Evolutionary conservation across 2,888 invertebrate genomes (phyloP).

Genomic region (Byasa hedistus): DNA sequence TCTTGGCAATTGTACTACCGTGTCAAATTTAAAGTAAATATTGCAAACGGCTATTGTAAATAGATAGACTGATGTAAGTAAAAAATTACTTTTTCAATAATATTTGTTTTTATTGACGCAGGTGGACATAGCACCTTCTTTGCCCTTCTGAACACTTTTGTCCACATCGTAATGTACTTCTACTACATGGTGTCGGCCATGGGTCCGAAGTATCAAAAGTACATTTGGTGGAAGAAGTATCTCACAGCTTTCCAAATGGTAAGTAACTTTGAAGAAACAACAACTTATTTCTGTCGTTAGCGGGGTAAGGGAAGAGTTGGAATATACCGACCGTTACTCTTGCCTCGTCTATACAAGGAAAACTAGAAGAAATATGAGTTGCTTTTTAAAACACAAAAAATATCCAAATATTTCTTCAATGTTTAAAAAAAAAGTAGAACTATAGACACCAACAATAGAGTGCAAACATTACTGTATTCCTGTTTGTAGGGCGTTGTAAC

Average conservation of each 20-base stretch:
- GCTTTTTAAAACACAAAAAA: too few species aligned
- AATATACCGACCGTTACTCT: too few species aligned
- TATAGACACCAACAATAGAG: too few species aligned
- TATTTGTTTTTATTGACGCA: conserved; percentile 52
- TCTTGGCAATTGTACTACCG: background rate
- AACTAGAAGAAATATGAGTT: too few species aligned
- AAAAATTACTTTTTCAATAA: background rate
- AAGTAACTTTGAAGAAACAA: conserved; percentile 42
- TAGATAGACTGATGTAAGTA: conserved; percentile 9
- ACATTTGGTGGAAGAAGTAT: conserved; percentile 98
- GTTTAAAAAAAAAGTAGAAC: too few species aligned
- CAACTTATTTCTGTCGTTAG: background rate
- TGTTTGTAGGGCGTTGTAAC: too few species aligned
- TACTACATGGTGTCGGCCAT: conserved; percentile 97
- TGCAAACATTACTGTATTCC: too few species aligned
- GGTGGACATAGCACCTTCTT: conserved; percentile 99
- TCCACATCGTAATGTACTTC: conserved; percentile 98
- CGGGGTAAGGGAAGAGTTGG: too few species aligned
- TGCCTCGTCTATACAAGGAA: too few species aligned
- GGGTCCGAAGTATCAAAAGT: conserved; percentile 95
- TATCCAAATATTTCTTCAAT: too few species aligned
- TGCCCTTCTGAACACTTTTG: conserved; percentile 94
- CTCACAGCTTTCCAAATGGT: conserved; percentile 97
- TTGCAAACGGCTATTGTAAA: conserved; percentile 1
- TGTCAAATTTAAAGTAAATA: conserved; percentile 6